Percentiles rank a stretch among this genome's conserved stretches.
These are phyloP conservation scores for Dendrolimus punctatus DNA, from an alignment of 1,140 invertebrate genomes.

Conservation along the genomic window DNA sequence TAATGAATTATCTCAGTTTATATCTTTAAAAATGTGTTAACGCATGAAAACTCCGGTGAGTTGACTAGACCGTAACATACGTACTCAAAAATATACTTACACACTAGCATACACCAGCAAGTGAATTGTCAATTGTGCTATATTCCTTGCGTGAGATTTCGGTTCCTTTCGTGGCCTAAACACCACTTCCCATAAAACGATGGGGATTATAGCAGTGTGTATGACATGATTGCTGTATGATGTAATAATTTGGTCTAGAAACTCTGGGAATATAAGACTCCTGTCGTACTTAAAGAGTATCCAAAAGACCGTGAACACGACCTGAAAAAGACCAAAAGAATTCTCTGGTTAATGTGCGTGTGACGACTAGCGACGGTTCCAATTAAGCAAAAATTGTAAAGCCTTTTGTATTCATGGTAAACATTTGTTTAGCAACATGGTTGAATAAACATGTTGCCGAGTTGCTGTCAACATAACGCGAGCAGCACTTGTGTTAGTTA, in stretches of 20 bases:
- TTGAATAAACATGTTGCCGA: too few species aligned
- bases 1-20: not conserved
- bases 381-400: too few species aligned
- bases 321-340: conserved; percentile 20
- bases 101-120: conserved; percentile 27
- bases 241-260: conserved; percentile 27
- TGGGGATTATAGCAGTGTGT: conserved; percentile 36
- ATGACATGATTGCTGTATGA: conserved; percentile 38
- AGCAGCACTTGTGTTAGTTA: too few species aligned
- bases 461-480: too few species aligned
- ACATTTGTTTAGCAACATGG: too few species aligned
- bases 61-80: not conserved
- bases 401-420: too few species aligned
- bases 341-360: not conserved
- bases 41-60: not conserved
- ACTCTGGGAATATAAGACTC: conserved; percentile 29
- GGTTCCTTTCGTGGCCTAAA: conserved; percentile 25
- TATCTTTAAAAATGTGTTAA: not conserved
- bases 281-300: conserved; percentile 33
- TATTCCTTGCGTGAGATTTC: conserved; percentile 25
- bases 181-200: conserved; percentile 29
- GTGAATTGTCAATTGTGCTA: conserved; percentile 21
- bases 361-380: too few species aligned
- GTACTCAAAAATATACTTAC: conserved; percentile 27
- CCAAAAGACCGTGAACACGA: conserved; percentile 36